These are phyloP conservation scores for Apoda limacodes DNA, from an alignment of 2,888 invertebrate genomes.

Conservation along the genomic window DNA sequence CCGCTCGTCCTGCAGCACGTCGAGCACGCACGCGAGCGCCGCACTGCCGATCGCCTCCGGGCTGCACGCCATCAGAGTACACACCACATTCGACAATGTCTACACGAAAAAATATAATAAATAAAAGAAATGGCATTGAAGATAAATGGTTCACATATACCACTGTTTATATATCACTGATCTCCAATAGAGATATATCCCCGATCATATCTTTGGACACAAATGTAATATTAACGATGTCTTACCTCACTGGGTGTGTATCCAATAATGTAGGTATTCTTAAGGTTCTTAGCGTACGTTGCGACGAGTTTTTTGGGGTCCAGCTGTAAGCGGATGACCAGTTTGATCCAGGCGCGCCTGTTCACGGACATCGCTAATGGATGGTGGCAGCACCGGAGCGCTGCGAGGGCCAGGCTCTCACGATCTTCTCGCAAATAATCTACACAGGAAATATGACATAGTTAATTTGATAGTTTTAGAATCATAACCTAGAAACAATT, in stretches of 20 bases:
- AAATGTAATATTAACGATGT: too few relatives aligned
- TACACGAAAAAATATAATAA: too few relatives aligned
- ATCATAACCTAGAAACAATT: too few relatives aligned
- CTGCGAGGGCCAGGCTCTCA: slow-evolving; percentile 72
- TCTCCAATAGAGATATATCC: too few relatives aligned
- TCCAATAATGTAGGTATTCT: slow-evolving; percentile 72
- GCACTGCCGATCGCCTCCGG: slow-evolving; percentile 73
- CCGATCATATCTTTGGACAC: too few relatives aligned
- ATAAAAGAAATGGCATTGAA: too few relatives aligned
- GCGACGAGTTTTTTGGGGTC: slow-evolving; percentile 72
- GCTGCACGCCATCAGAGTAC: slow-evolving; percentile 74
- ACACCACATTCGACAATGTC: slow-evolving; percentile 79
- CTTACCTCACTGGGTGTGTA: slow-evolving; percentile 46
- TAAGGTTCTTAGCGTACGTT: slow-evolving; percentile 67
- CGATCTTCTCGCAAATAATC: slow-evolving; percentile 61
- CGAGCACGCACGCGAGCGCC: slow-evolving; percentile 72
- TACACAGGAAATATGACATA: slow-evolving; percentile 29
- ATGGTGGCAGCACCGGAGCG: slow-evolving; percentile 81
- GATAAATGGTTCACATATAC: too few relatives aligned
- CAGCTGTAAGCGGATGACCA: slow-evolving; percentile 68
- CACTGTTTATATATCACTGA: too few relatives aligned
- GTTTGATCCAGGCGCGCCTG: slow-evolving; percentile 77
- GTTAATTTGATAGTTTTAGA: too few relatives aligned
- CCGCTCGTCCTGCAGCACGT: slow-evolving; percentile 72
- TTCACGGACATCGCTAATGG: slow-evolving; percentile 72